These are phyloP conservation scores for Lithosia quadra DNA, from an alignment of 2,888 invertebrate species.

Conservation along the genomic window DNA sequence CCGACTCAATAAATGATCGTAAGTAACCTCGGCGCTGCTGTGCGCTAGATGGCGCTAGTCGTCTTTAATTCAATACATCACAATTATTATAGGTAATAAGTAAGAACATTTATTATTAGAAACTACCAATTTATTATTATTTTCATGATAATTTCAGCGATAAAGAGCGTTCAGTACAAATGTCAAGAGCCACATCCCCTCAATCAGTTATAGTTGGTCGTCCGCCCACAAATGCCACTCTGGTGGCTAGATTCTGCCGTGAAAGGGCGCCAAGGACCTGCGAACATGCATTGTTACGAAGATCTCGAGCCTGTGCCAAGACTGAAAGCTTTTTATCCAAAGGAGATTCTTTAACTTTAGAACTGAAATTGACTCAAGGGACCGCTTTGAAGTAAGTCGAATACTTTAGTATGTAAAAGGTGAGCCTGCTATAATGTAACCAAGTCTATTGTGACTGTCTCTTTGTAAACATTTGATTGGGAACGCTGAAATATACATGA, in stretches of 20 bases:
- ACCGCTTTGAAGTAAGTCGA: constrained; percentile 92
- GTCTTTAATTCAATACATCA: no score
- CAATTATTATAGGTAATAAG: no score
- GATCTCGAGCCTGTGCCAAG: constrained; percentile 91
- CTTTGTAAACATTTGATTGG: constrained; percentile 10
- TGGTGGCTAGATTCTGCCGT: constrained; percentile 93
- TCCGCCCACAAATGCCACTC: constrained; percentile 90
- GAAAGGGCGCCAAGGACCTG: constrained; percentile 94
- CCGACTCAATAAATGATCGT: no score
- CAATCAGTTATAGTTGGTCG: constrained; percentile 84
- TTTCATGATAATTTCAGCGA: constrained; percentile 67
- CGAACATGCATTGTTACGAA: constrained; percentile 91
- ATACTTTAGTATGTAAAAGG: constrained; percentile 8
- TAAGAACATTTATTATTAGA: no score
- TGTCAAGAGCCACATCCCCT: constrained; percentile 82
- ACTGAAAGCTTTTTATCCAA: constrained; percentile 94
- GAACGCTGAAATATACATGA: constrained; percentile 1
- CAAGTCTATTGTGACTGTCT: neutral
- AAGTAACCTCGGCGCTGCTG: no score
- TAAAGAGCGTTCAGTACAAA: constrained; percentile 81
- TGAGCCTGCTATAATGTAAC: constrained; percentile 1
- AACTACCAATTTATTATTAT: neutral
- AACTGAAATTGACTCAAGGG: constrained; percentile 92
- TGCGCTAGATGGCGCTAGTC: no score
- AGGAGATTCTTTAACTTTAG: constrained; percentile 93